Conservation (phyloP, 1,140 invertebrate species). For the Magallana angulata region DNA sequence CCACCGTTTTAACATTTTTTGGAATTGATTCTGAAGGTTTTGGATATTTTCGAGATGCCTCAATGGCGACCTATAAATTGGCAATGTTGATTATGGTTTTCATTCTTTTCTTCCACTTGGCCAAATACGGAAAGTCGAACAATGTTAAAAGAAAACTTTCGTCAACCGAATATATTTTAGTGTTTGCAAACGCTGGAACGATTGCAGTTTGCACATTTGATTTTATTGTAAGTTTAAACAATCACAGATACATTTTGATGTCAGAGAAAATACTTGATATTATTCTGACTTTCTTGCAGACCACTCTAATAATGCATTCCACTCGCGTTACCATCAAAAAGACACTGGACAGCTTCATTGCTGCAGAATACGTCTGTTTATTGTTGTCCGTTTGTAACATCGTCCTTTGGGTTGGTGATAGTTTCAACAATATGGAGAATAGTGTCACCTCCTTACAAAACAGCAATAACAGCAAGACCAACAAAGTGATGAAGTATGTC, state of each 20-base stretch:
- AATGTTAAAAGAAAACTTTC: slow-evolving; percentile 10
- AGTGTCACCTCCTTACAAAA: neutral
- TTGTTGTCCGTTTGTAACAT: slow-evolving; percentile 24
- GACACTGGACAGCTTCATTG: neutral
- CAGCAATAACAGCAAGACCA: neutral
- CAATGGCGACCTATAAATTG: slow-evolving; percentile 15
- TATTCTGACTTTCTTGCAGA: slow-evolving; percentile 9
- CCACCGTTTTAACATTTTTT: neutral
- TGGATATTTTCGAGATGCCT: neutral
- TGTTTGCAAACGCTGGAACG: slow-evolving; percentile 16
- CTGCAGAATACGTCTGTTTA: neutral
- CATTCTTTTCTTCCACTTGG: neutral
- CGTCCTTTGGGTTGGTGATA: slow-evolving; percentile 22
- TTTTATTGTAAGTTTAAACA: slow-evolving; percentile 7
- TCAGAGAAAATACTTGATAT: slow-evolving; percentile 18
- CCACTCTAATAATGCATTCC: slow-evolving; percentile 6
- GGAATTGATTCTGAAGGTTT: neutral
- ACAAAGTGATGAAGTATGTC: slow-evolving; percentile 3
- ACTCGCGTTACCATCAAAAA: neutral
- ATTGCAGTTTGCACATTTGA: slow-evolving; percentile 25
- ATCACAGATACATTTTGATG: neutral
- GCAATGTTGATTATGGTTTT: slow-evolving; percentile 27
- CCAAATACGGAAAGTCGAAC: neutral
- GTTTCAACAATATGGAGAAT: slow-evolving; percentile 25
- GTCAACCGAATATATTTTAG: slow-evolving; percentile 33